phyloP scores from a whole-genome alignment of 2,797 vertebrate species.

The Poecilia wingei region DNA sequence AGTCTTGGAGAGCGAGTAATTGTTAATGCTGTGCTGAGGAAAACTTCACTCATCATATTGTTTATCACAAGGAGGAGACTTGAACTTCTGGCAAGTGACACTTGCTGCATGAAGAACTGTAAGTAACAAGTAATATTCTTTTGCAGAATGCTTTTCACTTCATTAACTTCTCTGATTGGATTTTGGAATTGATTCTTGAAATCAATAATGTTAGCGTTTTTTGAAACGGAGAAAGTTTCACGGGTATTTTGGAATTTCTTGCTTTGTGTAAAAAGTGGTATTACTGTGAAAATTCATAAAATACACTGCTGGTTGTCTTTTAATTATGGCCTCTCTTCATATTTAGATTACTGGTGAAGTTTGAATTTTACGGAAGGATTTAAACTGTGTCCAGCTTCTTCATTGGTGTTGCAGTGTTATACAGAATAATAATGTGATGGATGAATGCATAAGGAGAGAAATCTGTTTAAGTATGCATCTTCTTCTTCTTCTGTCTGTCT shows the following conservation, averaged over 20 bases:
- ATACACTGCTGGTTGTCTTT: neutral
- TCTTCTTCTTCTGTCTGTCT: slow-evolving; percentile 7
- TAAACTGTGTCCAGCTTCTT: neutral
- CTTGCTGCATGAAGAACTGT: slow-evolving; percentile 14
- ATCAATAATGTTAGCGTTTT: neutral
- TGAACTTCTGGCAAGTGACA: slow-evolving; percentile 49
- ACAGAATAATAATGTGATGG: slow-evolving; percentile 33
- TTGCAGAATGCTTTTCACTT: neutral
- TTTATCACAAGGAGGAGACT: slow-evolving; percentile 41
- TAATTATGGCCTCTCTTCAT: neutral
- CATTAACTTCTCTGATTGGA: neutral
- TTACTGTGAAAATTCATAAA: neutral
- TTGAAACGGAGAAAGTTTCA: neutral
- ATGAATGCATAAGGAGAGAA: slow-evolving; percentile 35
- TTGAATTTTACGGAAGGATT: neutral
- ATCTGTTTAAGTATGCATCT: slow-evolving; percentile 29
- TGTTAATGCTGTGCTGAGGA: slow-evolving; percentile 60
- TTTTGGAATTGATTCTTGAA: neutral
- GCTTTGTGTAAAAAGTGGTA: neutral
- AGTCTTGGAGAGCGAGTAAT: slow-evolving; percentile 63
- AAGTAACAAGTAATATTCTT: slow-evolving; percentile 18
- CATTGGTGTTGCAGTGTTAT: slow-evolving; percentile 1
- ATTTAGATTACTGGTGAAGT: neutral
- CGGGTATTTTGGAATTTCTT: neutral
- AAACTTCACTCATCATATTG: slow-evolving; percentile 54